Conservation (phyloP, 2,888 invertebrate species). For the Leucophenga montana region DNA sequence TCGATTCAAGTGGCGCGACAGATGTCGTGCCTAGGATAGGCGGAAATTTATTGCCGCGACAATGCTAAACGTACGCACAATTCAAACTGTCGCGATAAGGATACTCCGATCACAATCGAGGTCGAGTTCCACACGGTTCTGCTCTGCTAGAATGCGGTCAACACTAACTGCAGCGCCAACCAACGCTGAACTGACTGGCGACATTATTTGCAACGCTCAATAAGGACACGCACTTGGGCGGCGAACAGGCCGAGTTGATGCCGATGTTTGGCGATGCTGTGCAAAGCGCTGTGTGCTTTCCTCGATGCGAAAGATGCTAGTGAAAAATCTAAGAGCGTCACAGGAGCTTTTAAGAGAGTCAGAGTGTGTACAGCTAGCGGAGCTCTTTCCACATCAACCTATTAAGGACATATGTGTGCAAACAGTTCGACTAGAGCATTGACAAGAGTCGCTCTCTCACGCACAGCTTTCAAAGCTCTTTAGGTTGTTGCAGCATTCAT, state of each 20-base stretch:
- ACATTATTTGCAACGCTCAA: constrained; percentile 35
- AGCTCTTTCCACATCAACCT: constrained; percentile 34
- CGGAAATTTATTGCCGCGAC: constrained; percentile 34
- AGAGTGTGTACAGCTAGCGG: constrained; percentile 22
- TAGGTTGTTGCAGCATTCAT: neutral
- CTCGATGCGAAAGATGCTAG: constrained; percentile 33
- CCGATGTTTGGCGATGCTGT: too few relatives aligned
- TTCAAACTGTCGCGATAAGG: constrained; percentile 30
- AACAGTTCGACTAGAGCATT: constrained; percentile 35
- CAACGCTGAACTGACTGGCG: constrained; percentile 52
- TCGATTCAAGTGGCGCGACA: constrained; percentile 2
- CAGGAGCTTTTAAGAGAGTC: constrained; percentile 42
- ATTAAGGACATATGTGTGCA: constrained; percentile 1
- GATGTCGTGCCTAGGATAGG: constrained; percentile 4
- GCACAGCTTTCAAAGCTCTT: constrained; percentile 19
- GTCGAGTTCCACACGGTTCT: neutral
- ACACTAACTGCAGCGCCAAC: constrained; percentile 53
- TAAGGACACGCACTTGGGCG: constrained; percentile 43
- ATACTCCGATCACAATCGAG: constrained; percentile 6
- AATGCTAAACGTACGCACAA: constrained; percentile 14
- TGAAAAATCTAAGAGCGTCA: constrained; percentile 43
- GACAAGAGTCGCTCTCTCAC: neutral
- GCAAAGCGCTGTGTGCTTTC: too few relatives aligned
- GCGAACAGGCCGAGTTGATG: constrained; percentile 40
- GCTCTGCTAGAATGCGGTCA: constrained; percentile 30